Evolutionary conservation across 2,888 invertebrate species (phyloP).

Genomic region (Lasioglossum oenotherae): DNA sequence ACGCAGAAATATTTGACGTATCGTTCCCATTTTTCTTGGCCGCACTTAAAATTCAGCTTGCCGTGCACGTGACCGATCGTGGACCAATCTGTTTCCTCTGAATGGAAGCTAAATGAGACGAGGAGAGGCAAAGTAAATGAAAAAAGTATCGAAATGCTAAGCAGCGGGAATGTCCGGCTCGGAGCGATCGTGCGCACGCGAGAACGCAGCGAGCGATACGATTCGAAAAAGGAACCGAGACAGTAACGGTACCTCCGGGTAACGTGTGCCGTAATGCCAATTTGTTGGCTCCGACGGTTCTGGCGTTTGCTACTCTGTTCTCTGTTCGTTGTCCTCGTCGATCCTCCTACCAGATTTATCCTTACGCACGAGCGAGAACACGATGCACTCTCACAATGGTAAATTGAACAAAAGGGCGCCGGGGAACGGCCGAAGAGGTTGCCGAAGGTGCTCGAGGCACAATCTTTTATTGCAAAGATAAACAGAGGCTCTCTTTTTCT

Average conservation of each 20-base stretch:
- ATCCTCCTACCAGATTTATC: conserved; percentile 37
- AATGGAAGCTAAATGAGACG: neutral
- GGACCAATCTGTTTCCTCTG: neutral
- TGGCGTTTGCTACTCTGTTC: conserved; percentile 37
- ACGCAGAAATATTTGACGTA: neutral
- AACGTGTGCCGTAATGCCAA: conserved; percentile 74
- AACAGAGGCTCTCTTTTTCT: conserved; percentile 24
- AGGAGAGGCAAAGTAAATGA: conserved; percentile 6
- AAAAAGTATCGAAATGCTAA: conserved; percentile 40
- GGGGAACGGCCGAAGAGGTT: conserved; percentile 30
- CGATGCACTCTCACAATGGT: conserved; percentile 64
- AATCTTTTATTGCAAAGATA: conserved; percentile 69
- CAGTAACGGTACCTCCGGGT: conserved; percentile 71
- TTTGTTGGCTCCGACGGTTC: conserved; percentile 67
- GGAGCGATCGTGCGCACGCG: conserved; percentile 46
- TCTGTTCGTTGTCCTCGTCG: conserved; percentile 19
- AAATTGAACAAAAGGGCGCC: conserved; percentile 71
- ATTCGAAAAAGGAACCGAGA: conserved; percentile 65
- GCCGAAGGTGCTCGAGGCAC: conserved; percentile 56
- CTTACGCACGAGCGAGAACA: conserved; percentile 37
- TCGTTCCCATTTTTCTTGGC: neutral
- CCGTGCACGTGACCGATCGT: neutral
- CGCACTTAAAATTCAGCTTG: neutral
- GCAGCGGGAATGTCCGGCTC: conserved; percentile 33
- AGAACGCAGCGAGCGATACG: conserved; percentile 54